phyloP scores from a whole-genome alignment of 2,113 vertebrate genomes.

The Himantopus leucocephalus region DNA sequence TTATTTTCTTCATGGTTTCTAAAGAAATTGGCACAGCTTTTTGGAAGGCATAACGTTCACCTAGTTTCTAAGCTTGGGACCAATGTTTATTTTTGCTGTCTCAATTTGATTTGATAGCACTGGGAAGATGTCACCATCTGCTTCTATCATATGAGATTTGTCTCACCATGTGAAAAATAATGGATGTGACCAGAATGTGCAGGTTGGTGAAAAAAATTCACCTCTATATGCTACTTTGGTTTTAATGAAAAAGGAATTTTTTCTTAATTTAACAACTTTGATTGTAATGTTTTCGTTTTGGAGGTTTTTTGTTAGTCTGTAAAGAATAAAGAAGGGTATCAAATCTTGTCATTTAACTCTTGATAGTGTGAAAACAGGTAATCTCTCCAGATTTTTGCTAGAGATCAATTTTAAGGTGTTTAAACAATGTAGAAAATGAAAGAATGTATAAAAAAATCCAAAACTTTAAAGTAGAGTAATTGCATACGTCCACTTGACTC shows the following conservation, averaged over 20 bases:
- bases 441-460: background rate
- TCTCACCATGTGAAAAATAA: constrained; percentile 15
- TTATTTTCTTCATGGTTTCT: background rate
- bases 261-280: background rate
- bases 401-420: background rate
- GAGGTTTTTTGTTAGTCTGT: background rate
- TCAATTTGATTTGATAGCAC: constrained; percentile 42
- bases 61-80: constrained; percentile 11
- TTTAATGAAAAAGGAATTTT: background rate
- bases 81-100: constrained; percentile 39
- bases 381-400: background rate
- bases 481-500: background rate
- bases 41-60: constrained; percentile 3
- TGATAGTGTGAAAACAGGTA: background rate
- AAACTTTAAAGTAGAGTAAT: background rate
- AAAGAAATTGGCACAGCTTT: background rate
- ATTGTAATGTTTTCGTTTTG: background rate
- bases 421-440: background rate
- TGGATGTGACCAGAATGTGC: background rate
- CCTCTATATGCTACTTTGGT: background rate
- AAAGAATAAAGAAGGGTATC: background rate
- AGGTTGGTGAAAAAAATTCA: background rate
- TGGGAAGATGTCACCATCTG: constrained; percentile 37
- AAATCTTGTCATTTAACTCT: background rate
- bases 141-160: constrained; percentile 40